phyloP scores from a whole-genome alignment of 2,113 vertebrate species.

The Actinemys pallida region DNA sequence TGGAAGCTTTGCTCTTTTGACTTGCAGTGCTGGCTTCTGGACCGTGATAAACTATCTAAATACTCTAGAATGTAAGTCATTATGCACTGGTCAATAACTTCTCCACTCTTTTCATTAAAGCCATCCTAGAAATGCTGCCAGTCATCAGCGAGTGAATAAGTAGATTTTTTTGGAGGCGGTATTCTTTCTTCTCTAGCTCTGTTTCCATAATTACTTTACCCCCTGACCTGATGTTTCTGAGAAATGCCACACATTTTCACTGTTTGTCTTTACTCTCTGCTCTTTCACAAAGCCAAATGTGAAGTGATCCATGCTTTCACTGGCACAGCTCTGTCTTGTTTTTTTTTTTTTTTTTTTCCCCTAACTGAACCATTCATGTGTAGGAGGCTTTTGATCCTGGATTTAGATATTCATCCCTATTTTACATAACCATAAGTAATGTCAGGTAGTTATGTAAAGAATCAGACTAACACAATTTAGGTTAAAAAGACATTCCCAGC shows the following conservation, averaged over 20 bases:
- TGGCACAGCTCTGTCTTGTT: slow-evolving; percentile 50
- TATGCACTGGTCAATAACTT: slow-evolving; percentile 7
- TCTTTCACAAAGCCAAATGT: slow-evolving; percentile 75
- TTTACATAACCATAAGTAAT: slow-evolving; percentile 74
- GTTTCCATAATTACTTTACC: slow-evolving; percentile 34
- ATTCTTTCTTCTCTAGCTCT: slow-evolving; percentile 10
- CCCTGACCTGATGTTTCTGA: slow-evolving; percentile 43
- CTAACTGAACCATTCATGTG: slow-evolving; percentile 74
- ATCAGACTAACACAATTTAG: slow-evolving; percentile 21
- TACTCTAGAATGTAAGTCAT: too few species aligned
- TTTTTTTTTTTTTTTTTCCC: slow-evolving; percentile 30
- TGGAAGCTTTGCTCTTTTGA: background rate
- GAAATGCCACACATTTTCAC: slow-evolving; percentile 39
- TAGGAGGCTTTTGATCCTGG: slow-evolving; percentile 77
- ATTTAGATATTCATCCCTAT: slow-evolving; percentile 71
- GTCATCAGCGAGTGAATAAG: background rate
- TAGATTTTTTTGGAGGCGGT: background rate
- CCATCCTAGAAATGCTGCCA: slow-evolving; percentile 32
- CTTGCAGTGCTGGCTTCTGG: background rate
- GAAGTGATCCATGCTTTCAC: slow-evolving; percentile 72
- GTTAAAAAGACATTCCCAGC: slow-evolving; percentile 49
- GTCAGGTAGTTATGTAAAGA: slow-evolving; percentile 68
- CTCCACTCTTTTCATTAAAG: slow-evolving; percentile 34
- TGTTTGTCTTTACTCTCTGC: slow-evolving; percentile 68
- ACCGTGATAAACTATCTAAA: background rate